Conservation (phyloP, 1,140 invertebrate species). For the Lutraria rhynchaena region DNA sequence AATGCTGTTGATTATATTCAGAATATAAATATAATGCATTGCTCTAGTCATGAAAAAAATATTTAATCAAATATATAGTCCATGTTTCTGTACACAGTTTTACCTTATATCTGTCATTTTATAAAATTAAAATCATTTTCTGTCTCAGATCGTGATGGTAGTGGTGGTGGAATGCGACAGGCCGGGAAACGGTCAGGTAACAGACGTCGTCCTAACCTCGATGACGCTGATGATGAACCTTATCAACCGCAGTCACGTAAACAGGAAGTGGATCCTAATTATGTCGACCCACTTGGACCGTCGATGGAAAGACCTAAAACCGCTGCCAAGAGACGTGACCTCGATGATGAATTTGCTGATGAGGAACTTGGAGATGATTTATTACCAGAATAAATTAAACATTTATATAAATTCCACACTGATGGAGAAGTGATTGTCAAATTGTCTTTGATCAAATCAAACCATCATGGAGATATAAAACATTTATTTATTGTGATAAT, state of each 20-base stretch:
- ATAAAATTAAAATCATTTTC: neutral
- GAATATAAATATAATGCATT: no score
- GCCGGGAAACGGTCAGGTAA: conserved; percentile 57
- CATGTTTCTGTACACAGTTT: no score
- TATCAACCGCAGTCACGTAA: conserved; percentile 75
- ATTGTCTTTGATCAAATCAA: no score
- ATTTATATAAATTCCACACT: no score
- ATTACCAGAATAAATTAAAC: conserved; percentile 89
- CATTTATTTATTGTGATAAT: no score
- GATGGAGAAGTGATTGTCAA: no score
- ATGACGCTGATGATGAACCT: conserved; percentile 73
- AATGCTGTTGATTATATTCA: no score
- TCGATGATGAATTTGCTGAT: conserved; percentile 91
- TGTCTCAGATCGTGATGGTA: conserved; percentile 72
- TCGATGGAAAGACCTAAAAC: conserved; percentile 90
- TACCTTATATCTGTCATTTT: no score
- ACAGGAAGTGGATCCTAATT: conserved; percentile 85
- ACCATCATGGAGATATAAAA: no score
- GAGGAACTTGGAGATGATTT: conserved; percentile 92
- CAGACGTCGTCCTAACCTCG: conserved; percentile 71
- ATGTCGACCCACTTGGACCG: conserved; percentile 90
- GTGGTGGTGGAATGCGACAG: conserved; percentile 71
- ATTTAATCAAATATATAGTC: no score
- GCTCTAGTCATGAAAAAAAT: no score
- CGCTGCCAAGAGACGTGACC: conserved; percentile 84